Base-by-base conservation (phyloP, 64 coral and sea anemone genomes). In the Montipora sp. region DNA sequence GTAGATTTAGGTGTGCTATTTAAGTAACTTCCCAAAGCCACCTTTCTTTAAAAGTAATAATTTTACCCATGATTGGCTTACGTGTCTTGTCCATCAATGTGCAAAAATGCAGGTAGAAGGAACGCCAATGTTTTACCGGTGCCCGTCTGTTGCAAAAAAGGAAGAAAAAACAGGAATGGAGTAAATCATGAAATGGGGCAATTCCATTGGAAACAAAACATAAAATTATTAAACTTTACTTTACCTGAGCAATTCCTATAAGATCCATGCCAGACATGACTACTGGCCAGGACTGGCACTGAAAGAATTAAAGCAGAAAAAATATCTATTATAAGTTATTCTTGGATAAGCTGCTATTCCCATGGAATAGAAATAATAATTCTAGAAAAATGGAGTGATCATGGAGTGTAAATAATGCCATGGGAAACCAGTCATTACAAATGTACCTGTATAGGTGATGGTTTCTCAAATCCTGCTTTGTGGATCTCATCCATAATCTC, bases 201-300 rank as follows among this genome's bases (percentile, higher is more conserved):
- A 57, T 11, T 6, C 11, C 53, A 57, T 57, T 57, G 7, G 0
- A 57, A 8, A 6, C 4, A 6, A 57, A 57, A 57, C 11, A 8
- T 57, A 8, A 57, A 8, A 11, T 8, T 11, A 57, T 57, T 57
- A 63, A 12, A 63, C 3, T 63, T 3, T 15, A 63, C 9, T 16
- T 63, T 80, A 98, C 96, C 96, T 98, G 96, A 9, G 96, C 96
- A 91, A 98, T 98, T 7, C 96, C 96, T 75, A 98, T 98, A 58
- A 98, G 51, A 48, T 98, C 94, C 89, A 96, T 75, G 44, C 96
- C 96, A 87, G 94, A 98, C 87, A 98, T 79, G 21, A 98, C 78
- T 16, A 98, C 74, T 13, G 96, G 94, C 96, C 96, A 98, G 19
- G 96, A 88, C 36, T 98, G 96, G 69, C 96, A 98, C 96, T 98